Evolutionary conservation across 2,888 invertebrate genomes (phyloP).

Genomic region (Agapostemon virescens): DNA sequence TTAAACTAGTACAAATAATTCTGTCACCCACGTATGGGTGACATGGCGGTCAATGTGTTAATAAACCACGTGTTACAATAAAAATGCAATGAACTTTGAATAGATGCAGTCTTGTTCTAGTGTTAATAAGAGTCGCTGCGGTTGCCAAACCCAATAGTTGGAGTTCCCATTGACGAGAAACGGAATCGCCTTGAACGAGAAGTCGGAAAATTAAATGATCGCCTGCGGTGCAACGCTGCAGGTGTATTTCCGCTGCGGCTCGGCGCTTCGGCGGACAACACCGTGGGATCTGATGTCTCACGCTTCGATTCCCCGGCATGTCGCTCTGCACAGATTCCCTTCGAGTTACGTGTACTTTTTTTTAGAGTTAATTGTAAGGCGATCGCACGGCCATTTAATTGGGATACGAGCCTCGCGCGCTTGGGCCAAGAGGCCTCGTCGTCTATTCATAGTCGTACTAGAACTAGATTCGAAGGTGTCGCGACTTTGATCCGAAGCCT

Average conservation of each 20-base stretch:
- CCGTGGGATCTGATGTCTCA: slow-evolving; percentile 17
- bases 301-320: neutral
- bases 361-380: slow-evolving; percentile 62
- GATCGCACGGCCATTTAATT: slow-evolving; percentile 68
- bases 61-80: no score
- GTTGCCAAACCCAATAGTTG: no score
- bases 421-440: slow-evolving; percentile 76
- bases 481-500: slow-evolving; percentile 77
- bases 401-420: slow-evolving; percentile 66
- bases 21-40: no score
- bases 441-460: slow-evolving; percentile 79
- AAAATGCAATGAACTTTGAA: no score
- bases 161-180: slow-evolving; percentile 3
- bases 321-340: slow-evolving; percentile 9
- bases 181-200: slow-evolving; percentile 7
- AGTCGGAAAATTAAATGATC: slow-evolving; percentile 5
- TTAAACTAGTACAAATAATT: no score
- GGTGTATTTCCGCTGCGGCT: slow-evolving; percentile 8
- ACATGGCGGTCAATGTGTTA: no score
- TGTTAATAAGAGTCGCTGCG: no score
- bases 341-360: slow-evolving; percentile 27
- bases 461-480: slow-evolving; percentile 77
- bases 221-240: slow-evolving; percentile 5
- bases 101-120: no score
- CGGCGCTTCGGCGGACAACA: neutral